phyloP scores from a whole-genome alignment of 2,113 vertebrate genomes.

The Sporophila hypoxantha region DNA sequence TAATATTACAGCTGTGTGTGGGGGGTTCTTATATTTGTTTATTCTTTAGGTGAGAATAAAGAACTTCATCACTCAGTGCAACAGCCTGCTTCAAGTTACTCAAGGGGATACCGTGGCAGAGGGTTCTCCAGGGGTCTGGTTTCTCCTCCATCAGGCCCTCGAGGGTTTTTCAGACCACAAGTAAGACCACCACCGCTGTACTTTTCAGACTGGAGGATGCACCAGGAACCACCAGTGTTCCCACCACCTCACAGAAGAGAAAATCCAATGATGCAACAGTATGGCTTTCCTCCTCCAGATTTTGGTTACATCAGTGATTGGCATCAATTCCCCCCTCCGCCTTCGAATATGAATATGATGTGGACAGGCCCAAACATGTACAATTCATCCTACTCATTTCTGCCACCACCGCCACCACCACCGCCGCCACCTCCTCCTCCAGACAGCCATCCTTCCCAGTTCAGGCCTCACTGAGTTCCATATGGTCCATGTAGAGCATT shows the following conservation, averaged over 20 bases:
- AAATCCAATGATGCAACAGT: slow-evolving; percentile 21
- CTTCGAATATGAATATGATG: slow-evolving; percentile 22
- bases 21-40: neutral
- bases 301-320: slow-evolving; percentile 2
- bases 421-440: neutral
- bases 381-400: slow-evolving; percentile 13
- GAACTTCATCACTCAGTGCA: slow-evolving; percentile 28
- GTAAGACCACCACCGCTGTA: slow-evolving; percentile 4
- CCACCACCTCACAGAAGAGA: slow-evolving; percentile 14
- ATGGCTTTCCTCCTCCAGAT: slow-evolving; percentile 40
- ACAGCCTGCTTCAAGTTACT: neutral
- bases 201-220: neutral
- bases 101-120: slow-evolving; percentile 36
- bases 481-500: neutral
- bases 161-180: neutral
- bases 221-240: slow-evolving; percentile 30
- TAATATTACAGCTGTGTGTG: neutral
- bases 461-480: slow-evolving; percentile 5
- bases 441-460: slow-evolving; percentile 24
- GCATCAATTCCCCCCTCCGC: neutral
- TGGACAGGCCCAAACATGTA: slow-evolving; percentile 50
- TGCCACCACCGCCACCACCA: fast-evolving
- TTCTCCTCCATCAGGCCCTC: neutral
- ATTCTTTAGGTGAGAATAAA: slow-evolving; percentile 45
- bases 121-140: slow-evolving; percentile 24